Percentiles rank a stretch among this genome's conserved stretches.
phyloP scores from a whole-genome alignment of 2,797 vertebrate species.

The Pseudomugil tenellus region DNA sequence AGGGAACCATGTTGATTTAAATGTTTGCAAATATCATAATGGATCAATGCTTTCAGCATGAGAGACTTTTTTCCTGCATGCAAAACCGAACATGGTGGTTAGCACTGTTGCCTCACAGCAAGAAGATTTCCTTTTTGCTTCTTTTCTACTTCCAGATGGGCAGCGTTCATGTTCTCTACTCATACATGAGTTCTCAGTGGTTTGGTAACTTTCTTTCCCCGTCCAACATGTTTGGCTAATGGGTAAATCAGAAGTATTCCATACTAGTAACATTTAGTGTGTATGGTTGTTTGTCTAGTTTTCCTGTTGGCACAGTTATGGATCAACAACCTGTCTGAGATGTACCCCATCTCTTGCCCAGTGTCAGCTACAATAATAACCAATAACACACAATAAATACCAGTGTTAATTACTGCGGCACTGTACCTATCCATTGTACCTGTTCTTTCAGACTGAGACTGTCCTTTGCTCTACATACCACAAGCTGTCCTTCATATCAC shows the following conservation, averaged over 20 bases:
- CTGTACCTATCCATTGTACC: background rate
- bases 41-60: background rate
- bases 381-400: background rate
- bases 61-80: background rate
- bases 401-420: background rate
- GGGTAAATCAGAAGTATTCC: too few species aligned
- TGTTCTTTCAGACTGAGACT: constrained; percentile 1
- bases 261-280: too few species aligned
- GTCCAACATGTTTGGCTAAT: too few species aligned
- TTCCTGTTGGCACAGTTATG: background rate
- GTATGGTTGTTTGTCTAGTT: background rate
- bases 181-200: too few species aligned
- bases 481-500: constrained; percentile 4
- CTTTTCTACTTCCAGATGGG: too few species aligned
- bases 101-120: too few species aligned
- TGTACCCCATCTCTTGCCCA: background rate
- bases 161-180: too few species aligned
- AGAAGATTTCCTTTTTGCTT: too few species aligned
- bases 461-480: constrained; percentile 29
- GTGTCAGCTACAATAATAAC: background rate
- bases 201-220: too few species aligned
- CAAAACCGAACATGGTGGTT: too few species aligned
- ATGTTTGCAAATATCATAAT: background rate
- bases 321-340: background rate
- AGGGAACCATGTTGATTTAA: background rate